Evolutionary conservation across 2,797 vertebrate species (phyloP), one percentile per base, ranked within the genome.

Genomic region (Enteromius argenteus): DNA sequence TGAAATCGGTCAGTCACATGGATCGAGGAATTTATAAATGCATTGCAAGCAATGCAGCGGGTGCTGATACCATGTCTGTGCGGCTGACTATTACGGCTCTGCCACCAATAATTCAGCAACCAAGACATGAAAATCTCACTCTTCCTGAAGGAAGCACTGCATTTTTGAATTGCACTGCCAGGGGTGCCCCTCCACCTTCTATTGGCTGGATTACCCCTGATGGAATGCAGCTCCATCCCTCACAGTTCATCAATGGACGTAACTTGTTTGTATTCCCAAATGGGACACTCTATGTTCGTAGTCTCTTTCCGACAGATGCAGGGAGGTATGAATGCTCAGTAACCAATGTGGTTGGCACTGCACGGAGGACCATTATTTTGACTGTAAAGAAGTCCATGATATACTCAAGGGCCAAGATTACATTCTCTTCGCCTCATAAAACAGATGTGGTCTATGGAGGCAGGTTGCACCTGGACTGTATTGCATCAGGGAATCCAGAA

Each of bases 21-120:
- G 96, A 99, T 87, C 32, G 94, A 8, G 98, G 97, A 23, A 88
- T 96, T 64, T 99, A 98, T 89, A 94, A 95, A 89, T 99, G 97
- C 3, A 91, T 96, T 27, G 96, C 96, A 19, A 96, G 95, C 92
- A 97, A 96, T 3, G 89, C 93, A 0, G 96, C 95, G 0, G 97
- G 97, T 32, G 90, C 94, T 0, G 97, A 97, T 89, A 92, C 94
- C 4, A 91, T 96, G 56, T 94, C 95, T 0, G 94, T 98, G 10
- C 94, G 91, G 17, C 94, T 99, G n/a, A 92, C 95, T 17, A 93
- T 99, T 83, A 91, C 93, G 1, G 93, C 94, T 0, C 90, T 95
- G 78, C 96, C 96, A 0, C 96, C 97, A 0, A 91, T 95, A 60
- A 96, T 99, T 86, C 94, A 95, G 10, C 97, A 98, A 86, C 89